Conservation (phyloP, 2,113 vertebrate genomes). For the Ceyx melanurus region DNA sequence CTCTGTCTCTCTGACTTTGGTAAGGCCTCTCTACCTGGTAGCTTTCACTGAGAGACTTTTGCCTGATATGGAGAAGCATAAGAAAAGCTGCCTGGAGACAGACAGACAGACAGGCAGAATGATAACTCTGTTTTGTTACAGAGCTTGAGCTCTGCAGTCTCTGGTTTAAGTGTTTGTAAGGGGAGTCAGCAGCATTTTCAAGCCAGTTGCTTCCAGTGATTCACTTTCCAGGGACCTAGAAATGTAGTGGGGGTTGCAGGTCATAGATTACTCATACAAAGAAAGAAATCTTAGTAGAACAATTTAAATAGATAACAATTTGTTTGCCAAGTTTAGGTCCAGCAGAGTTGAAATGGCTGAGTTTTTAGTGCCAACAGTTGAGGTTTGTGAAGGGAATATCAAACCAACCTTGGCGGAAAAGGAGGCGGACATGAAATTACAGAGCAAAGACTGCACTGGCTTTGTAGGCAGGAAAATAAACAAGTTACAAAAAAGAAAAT, state of each 20-base stretch:
- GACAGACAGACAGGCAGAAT: neutral
- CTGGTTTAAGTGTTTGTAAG: neutral
- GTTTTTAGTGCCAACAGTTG: constrained; percentile 37
- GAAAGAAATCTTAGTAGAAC: constrained; percentile 25
- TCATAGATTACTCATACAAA: constrained; percentile 36
- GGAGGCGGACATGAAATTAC: constrained; percentile 27
- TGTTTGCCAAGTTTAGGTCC: constrained; percentile 46
- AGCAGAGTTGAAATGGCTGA: constrained; percentile 7
- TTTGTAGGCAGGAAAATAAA: neutral
- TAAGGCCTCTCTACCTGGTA: neutral
- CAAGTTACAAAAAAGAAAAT: neutral
- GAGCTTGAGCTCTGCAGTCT: neutral
- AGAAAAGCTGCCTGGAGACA: neutral
- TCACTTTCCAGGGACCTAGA: constrained; percentile 8
- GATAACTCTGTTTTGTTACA: neutral
- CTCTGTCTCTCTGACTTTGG: neutral
- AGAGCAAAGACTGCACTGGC: neutral
- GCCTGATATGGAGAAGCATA: neutral
- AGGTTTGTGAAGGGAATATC: constrained; percentile 58
- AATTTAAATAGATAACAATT: constrained; percentile 29
- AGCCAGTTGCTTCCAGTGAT: neutral
- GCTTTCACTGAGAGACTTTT: neutral
- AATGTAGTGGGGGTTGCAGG: neutral
- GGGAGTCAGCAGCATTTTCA: neutral
- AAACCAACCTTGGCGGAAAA: constrained; percentile 27